Conservation (phyloP, 2,113 vertebrate species). For the Rhea pennata region DNA sequence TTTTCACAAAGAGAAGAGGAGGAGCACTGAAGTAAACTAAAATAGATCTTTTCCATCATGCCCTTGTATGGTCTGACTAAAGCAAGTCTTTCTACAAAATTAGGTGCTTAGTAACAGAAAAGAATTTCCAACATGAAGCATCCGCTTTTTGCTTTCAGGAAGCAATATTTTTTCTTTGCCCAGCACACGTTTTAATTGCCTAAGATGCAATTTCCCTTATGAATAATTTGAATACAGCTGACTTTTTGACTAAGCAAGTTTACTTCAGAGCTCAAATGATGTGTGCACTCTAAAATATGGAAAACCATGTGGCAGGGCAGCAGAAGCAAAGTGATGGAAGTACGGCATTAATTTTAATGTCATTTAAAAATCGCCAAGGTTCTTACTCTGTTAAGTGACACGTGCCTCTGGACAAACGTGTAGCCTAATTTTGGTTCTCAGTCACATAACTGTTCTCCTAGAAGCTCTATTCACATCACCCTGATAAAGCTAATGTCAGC, state of each 20-base stretch:
- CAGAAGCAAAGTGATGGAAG: constrained; percentile 61
- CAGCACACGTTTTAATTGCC: constrained; percentile 60
- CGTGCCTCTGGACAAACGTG: constrained; percentile 1
- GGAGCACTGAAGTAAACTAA: background rate
- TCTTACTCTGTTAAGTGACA: background rate
- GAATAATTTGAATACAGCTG: constrained; percentile 73
- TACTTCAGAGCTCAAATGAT: constrained; percentile 68
- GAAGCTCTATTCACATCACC: background rate
- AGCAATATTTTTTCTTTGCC: constrained; percentile 51
- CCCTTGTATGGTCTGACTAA: background rate
- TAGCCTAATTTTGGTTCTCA: constrained; percentile 8
- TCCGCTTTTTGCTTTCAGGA: constrained; percentile 31
- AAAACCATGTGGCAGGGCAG: constrained; percentile 48
- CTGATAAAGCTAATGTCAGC: background rate
- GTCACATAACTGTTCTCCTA: background rate
- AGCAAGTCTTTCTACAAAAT: background rate
- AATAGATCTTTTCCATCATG: background rate
- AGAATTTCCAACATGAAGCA: constrained; percentile 29
- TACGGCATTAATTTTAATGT: constrained; percentile 60
- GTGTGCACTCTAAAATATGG: constrained; percentile 67
- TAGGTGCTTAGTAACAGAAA: constrained; percentile 20
- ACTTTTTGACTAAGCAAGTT: constrained; percentile 70
- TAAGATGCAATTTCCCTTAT: constrained; percentile 69
- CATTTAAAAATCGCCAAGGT: constrained; percentile 24
- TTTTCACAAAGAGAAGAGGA: background rate